Evolutionary conservation across 1,140 invertebrate species (phyloP), one percentile per base, ranked within the genome.

Genomic region (Agrilus planipennis): DNA sequence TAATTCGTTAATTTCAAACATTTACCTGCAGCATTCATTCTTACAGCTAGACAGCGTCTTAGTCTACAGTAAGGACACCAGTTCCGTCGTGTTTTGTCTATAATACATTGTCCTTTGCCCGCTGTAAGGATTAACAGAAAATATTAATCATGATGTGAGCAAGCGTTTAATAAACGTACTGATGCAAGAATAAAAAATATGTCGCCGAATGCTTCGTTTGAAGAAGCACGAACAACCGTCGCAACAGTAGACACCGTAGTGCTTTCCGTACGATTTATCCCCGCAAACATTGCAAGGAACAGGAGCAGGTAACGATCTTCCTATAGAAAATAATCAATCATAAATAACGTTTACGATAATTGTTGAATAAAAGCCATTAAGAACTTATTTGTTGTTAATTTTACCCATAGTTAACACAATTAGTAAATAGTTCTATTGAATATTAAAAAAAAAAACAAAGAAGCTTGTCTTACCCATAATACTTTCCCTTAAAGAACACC

Each of bases 181-280:
- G 47, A 84, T 89, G 55, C 87, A 89, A 28, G 71, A 71, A 51
- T 88, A 89, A 3, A 71, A 58, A 5, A 77, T 75, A 7, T 73
- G 73, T 41, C 76, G 73, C 30, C 85, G 62, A 11, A 89, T 71
- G 40, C 80, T 83, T 50, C 81, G 65, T 60, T 90, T 90, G 61
- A 91, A 90, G 58, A 91, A 90, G 52, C 87, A 90, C 25, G 82
- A 85, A 59, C 87, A 90, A 4, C 87, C 87, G 52, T 91, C 88
- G 56, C 87, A 90, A 54, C 84, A 85, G 57, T 74, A 80, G 6
- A 85, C 79, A 0, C 87, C 87, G 52, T 91, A 90, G 60, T 91
- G 86, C 58, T 87, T 86, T 0, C 87, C 87, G 49, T 81, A 89
- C 11, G 81, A 85, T 54, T 80, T 76, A 63, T 90, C 87, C 1